Evolutionary conservation across 2,888 invertebrate species (phyloP).

Genomic region (Candidula unifasciata): DNA sequence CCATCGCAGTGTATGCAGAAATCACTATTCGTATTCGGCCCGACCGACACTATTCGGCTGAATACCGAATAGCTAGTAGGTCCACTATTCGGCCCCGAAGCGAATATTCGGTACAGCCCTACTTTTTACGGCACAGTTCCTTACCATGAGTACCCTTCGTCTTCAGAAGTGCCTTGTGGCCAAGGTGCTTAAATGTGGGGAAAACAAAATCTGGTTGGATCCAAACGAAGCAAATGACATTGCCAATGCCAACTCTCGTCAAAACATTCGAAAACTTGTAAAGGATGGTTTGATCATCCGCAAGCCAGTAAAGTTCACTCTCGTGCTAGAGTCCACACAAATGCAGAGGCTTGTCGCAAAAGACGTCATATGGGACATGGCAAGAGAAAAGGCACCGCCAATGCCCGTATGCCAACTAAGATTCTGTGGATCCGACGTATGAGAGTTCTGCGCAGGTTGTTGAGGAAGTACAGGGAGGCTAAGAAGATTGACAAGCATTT

Average conservation of each 20-base stretch:
- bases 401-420: too few relatives aligned
- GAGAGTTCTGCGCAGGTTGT: too few relatives aligned
- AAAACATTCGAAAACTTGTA: conserved; percentile 98
- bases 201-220: conserved; percentile 99
- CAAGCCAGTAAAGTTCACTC: conserved; percentile 99
- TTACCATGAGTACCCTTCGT: conserved; percentile 70
- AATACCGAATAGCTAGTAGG: too few relatives aligned
- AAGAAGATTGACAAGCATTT: too few relatives aligned
- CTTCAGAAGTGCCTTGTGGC: conserved; percentile 98
- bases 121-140: too few relatives aligned
- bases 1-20: too few relatives aligned
- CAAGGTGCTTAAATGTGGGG: conserved; percentile 99
- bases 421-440: too few relatives aligned
- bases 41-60: too few relatives aligned
- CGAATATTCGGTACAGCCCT: too few relatives aligned
- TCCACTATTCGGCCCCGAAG: too few relatives aligned
- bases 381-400: conserved; percentile 90
- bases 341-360: conserved; percentile 97
- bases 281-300: conserved; percentile 99
- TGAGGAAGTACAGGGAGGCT: too few relatives aligned
- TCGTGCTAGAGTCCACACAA: conserved; percentile 96
- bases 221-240: conserved; percentile 99
- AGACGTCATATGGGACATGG: conserved; percentile 95
- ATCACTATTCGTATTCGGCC: too few relatives aligned
- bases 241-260: conserved; percentile 98